Base-by-base conservation (phyloP, 2,113 vertebrate species). In the Hirundichthys speculiger region DNA sequence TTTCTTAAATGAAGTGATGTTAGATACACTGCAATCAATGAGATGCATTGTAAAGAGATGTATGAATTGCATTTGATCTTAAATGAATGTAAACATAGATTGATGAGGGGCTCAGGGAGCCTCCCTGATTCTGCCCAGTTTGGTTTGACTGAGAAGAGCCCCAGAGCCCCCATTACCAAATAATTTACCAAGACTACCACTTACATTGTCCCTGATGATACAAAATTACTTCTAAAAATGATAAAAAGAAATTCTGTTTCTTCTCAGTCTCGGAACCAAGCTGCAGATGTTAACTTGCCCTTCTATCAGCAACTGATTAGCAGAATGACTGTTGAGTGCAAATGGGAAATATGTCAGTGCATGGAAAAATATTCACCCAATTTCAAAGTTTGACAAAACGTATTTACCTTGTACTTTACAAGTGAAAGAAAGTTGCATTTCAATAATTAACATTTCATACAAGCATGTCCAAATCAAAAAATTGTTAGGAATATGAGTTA, bases 281-380 rank as follows among this genome's bases (percentile, higher is more conserved):
- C 30, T 51, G 58, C 38, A 39, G 40, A 30, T 64, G 55, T 73
- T 55, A 79, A 64, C n/a, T n/a, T 11, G 22, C 18, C 48, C 43
- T 19, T 19, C 16, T 6, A 42, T 41, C 22, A 56, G 8, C 30
- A 38, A 64, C 11, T 58, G 52, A 47, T 27, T 41, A 21, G 5
- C 4, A 11, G 6, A 2, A 6, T 48, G 16, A 54, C 8, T 69
- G 20, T 24, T 34, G 18, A 64, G 55, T 63, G 24, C 25, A 53
- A 58, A 47, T 15, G 1, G n/a, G 4, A n/a, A 51, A 48, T 41
- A 0, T 34, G 51, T n/a, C 2, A 1, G 52, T 66, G 77, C 70
- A 81, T 79, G 68, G 13, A 14, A 43, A 21, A 30, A 45, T 8
- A 14, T 10, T n/a, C n/a, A n/a, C n/a, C n/a, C n/a, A n/a, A n/a